Conservation (phyloP, 1,140 invertebrate species). For the Diachasma alloeum region DNA sequence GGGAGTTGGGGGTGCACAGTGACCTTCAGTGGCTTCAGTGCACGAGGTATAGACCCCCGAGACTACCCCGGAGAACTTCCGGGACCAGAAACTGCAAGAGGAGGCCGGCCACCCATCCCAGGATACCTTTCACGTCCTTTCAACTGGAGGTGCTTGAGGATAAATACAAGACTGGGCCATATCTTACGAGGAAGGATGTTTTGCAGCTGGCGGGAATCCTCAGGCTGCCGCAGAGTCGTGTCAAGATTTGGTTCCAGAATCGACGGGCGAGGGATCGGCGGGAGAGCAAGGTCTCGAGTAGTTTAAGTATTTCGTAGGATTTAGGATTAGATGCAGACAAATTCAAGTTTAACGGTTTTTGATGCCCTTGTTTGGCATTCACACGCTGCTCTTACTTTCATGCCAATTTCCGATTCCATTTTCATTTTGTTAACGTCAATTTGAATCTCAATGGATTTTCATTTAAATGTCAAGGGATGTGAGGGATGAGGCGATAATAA, state of each 20-base stretch:
- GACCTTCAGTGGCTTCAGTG: constrained; percentile 74
- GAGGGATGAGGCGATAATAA: no score
- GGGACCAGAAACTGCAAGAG: constrained; percentile 56
- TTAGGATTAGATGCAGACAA: no score
- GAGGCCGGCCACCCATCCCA: constrained; percentile 68
- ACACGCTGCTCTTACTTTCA: no score
- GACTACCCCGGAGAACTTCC: constrained; percentile 72
- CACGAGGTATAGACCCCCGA: constrained; percentile 78
- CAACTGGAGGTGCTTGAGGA: constrained; percentile 70
- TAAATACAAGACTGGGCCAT: constrained; percentile 69
- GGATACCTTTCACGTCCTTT: constrained; percentile 71
- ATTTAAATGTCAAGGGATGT: no score
- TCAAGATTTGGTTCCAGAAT: constrained; percentile 89
- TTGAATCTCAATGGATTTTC: no score
- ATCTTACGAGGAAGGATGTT: constrained; percentile 70
- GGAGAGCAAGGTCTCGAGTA: constrained; percentile 55
- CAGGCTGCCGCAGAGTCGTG: constrained; percentile 71
- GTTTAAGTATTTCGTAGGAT: not conserved
- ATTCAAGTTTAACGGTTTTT: no score
- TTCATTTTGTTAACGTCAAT: no score
- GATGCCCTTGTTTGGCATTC: no score
- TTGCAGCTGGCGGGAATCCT: constrained; percentile 66
- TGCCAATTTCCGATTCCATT: no score
- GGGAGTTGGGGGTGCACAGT: not conserved
- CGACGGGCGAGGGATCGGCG: constrained; percentile 75